A percentile compares a stretch with the other conserved stretches of the same genome.
phyloP scores from a whole-genome alignment of 2,888 invertebrate genomes.

The Drosophila flavopinicola region DNA sequence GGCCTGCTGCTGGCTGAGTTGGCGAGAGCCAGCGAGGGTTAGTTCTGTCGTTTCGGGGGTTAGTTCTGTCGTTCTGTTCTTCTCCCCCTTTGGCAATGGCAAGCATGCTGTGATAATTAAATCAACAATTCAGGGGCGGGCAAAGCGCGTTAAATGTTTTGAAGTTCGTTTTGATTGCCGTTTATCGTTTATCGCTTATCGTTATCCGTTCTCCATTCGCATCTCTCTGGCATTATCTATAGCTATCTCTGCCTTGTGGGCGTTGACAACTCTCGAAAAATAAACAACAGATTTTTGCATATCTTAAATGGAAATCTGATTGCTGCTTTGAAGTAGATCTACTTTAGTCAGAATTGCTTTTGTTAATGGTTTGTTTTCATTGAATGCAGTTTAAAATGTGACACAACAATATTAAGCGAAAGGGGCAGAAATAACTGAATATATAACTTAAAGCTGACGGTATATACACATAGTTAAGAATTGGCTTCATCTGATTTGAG shows the following conservation, averaged over 20 bases:
- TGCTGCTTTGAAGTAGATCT: constrained; percentile 22
- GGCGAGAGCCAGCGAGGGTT: constrained; percentile 12
- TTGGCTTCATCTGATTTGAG: no score
- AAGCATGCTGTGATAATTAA: constrained; percentile 80
- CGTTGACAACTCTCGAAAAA: constrained; percentile 35
- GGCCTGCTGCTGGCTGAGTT: constrained; percentile 21
- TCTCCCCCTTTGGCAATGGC: constrained; percentile 31
- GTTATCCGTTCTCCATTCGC: constrained; percentile 20
- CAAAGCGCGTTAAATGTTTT: constrained; percentile 61
- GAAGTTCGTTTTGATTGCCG: constrained; percentile 67
- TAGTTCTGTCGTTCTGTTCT: constrained; percentile 2
- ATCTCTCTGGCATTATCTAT: neutral
- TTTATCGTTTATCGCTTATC: constrained; percentile 53
- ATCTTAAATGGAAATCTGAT: constrained; percentile 64
- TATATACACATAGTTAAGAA: no score
- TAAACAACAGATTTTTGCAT: constrained; percentile 54
- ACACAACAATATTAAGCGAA: no score
- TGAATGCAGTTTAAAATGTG: no score
- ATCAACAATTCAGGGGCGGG: constrained; percentile 66
- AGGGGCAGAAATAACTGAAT: no score
- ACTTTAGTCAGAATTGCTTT: neutral
- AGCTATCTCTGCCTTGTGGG: constrained; percentile 38
- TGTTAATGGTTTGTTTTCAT: no score
- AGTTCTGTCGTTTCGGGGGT: constrained; percentile 23
- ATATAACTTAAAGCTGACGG: no score